Conservation (phyloP, 2,797 vertebrate genomes). For the Cirrhinus molitorella region DNA sequence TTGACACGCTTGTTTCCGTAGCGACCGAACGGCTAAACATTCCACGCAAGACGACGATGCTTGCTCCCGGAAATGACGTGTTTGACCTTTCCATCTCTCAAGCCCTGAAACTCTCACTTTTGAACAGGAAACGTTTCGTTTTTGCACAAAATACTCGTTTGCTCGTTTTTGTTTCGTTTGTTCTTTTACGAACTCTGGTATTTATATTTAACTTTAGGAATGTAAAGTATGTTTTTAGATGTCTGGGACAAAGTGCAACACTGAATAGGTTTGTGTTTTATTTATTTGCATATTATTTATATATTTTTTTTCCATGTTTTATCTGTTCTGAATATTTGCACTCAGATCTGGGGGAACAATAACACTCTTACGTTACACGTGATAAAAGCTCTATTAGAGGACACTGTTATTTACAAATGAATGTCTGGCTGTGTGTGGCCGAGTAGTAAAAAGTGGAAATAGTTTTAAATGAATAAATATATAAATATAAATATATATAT, state of each 20-base stretch:
- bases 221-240: constrained; percentile 84
- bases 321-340: constrained; percentile 82
- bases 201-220: constrained; percentile 88
- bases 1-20: constrained; percentile 76
- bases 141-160: constrained; percentile 75
- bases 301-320: constrained; percentile 78
- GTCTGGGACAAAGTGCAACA: constrained; percentile 78
- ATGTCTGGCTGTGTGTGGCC: constrained; percentile 97
- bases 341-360: constrained; percentile 81
- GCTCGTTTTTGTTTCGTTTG: constrained; percentile 69
- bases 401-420: constrained; percentile 90
- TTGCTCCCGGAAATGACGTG: constrained; percentile 46
- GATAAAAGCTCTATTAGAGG: constrained; percentile 74
- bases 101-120: constrained; percentile 43
- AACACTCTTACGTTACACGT: constrained; percentile 77
- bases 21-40: constrained; percentile 71
- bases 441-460: constrained; percentile 88
- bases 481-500: constrained; percentile 56
- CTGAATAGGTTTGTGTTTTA: constrained; percentile 77
- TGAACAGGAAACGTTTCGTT: constrained; percentile 74
- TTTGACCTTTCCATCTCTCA: constrained; percentile 64
- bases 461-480: constrained; percentile 82
- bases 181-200: constrained; percentile 79
- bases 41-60: constrained; percentile 69
- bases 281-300: constrained; percentile 73